A percentile compares a stretch with the other conserved stretches of the same genome.
Conservation (phyloP, 2,888 invertebrate genomes). For the Marasmarcha lunaedactyla region DNA sequence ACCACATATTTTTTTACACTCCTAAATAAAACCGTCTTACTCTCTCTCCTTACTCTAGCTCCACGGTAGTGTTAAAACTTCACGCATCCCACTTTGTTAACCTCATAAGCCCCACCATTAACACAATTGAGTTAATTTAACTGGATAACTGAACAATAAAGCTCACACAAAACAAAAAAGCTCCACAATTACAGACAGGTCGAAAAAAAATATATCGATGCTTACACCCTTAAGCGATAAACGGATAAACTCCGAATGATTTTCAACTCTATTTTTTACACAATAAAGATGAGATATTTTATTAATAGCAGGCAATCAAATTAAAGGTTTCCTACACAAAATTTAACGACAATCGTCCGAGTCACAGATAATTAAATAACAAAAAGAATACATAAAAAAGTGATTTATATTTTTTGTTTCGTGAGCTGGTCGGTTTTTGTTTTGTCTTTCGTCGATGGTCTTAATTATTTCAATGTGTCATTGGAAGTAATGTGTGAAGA, state of each 20-base stretch:
- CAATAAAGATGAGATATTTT: background rate
- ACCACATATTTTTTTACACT: background rate
- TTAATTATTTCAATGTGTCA: constrained; percentile 6
- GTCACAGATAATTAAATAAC: constrained; percentile 57
- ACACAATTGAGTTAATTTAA: too few relatives aligned
- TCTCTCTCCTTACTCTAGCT: background rate
- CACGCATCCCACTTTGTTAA: too few relatives aligned
- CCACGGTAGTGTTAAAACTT: too few relatives aligned
- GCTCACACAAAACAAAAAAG: too few relatives aligned
- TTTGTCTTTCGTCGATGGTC: constrained; percentile 15
- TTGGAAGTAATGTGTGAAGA: too few relatives aligned
- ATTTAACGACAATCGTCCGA: constrained; percentile 36
- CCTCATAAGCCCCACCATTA: too few relatives aligned
- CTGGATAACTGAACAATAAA: too few relatives aligned
- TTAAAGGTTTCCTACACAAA: background rate
- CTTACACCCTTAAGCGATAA: too few relatives aligned
- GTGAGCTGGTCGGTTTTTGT: constrained; percentile 15
- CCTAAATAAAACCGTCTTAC: background rate
- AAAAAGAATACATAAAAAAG: constrained; percentile 35
- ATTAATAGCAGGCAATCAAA: too few relatives aligned
- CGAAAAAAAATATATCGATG: too few relatives aligned
- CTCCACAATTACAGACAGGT: too few relatives aligned
- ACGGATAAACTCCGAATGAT: background rate
- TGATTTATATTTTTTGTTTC: constrained; percentile 32
- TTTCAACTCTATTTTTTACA: background rate